phyloP scores from a whole-genome alignment of 2,797 vertebrate genomes.

The Arctocebus calabarensis region DNA sequence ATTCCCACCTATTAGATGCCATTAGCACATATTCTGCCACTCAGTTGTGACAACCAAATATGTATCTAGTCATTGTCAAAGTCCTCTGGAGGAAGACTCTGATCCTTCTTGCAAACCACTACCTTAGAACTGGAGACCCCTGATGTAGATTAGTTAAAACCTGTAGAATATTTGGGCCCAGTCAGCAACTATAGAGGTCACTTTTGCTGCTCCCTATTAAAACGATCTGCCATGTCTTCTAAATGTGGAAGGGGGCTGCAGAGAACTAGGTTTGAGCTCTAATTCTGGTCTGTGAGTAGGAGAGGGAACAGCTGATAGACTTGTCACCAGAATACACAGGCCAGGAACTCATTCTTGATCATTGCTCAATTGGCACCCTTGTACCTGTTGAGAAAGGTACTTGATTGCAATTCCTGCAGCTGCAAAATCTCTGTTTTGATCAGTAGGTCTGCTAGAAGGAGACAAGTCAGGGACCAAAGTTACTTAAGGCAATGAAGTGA shows the following conservation, averaged over 20 bases:
- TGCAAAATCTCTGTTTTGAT: neutral
- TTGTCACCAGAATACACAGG: neutral
- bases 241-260: neutral
- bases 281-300: neutral
- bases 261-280: neutral
- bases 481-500: neutral
- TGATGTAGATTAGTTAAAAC: neutral
- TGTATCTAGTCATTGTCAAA: too few species aligned
- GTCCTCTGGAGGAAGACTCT: neutral
- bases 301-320: neutral
- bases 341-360: neutral
- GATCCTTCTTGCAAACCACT: neutral
- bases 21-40: neutral
- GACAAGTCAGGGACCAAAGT: neutral
- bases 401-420: neutral
- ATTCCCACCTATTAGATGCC: neutral
- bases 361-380: neutral
- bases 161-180: neutral
- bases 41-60: neutral
- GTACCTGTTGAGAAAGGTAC: neutral
- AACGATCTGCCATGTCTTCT: neutral
- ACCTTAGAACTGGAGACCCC: neutral
- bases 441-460: neutral
- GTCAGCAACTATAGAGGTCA: too few species aligned
- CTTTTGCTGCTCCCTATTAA: neutral